Evolutionary conservation across 2,797 vertebrate genomes (phyloP), one percentile per base, ranked within the genome.

Genomic region (Carduelis carduelis): DNA sequence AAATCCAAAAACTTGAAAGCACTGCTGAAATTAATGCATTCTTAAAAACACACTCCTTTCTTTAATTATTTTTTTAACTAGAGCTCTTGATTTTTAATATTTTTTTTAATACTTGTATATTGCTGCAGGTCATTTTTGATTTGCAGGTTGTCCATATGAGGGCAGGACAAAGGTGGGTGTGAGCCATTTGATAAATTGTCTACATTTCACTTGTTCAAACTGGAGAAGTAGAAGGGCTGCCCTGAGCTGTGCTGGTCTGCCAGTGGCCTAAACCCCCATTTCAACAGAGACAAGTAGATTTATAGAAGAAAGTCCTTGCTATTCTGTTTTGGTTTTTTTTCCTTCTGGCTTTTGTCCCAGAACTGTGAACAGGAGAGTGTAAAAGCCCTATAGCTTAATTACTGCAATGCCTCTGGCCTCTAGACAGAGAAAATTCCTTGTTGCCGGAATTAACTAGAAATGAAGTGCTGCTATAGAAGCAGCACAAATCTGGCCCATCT

Each of bases 51-150:
- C 24, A 18, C 1, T 3, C 4, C 1, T 16, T 60, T 35, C 18
- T 60, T 26, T 2, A 17, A 8, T 24, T 13, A 32, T 57, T 50
- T 70, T 79, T 79, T 37, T 1, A 77, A 78, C 15, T 30, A 12
- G 18, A 75, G 34, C 9, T 83, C 15, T 80, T 55, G 21, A 18
- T 69, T 68, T 47, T 43, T 26, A 28, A 0, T 17, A 65, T 77
- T 77, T 37, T 59, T 49, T 16, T 0, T 2, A 7, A 60, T 69
- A 34, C 11, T 21, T 60, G 1, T 7, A 1, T 76, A 5, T 57
- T 77, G 32, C 68, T 83, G 32, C 59, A 70, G 35, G 35, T 90
- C 19, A 37, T 21, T 59, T 68, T 44, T 57, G 55, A 39, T 75
- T 90, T 84, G 16, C 70, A 90, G 43, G 24, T 52, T 69, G 43